Percentiles rank a stretch among this genome's conserved stretches.
Evolutionary conservation across 2,797 vertebrate genomes (phyloP).

Genomic region (Pseudochirops corinnae): DNA sequence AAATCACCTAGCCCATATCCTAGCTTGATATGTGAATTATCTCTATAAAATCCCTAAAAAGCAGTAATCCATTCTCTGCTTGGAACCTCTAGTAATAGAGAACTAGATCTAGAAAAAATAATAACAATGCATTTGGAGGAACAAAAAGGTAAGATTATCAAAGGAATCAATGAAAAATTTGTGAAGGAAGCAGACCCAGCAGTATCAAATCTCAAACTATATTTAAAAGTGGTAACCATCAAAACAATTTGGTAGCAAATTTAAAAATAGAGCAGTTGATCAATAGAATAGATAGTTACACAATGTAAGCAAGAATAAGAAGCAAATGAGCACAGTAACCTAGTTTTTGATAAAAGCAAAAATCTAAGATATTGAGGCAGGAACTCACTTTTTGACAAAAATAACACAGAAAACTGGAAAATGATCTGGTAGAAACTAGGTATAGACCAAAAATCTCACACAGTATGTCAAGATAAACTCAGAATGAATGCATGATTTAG

Average conservation of each 20-base stretch:
- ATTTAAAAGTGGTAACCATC: neutral
- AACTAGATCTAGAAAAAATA: neutral
- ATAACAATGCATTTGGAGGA: neutral
- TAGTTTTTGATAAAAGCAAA: neutral
- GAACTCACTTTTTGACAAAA: neutral
- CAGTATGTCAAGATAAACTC: neutral
- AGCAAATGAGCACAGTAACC: neutral
- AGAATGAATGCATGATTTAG: neutral
- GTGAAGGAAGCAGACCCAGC: neutral
- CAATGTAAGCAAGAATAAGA: neutral
- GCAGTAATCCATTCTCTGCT: neutral
- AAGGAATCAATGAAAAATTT: neutral
- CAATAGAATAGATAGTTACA: neutral
- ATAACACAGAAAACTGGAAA: neutral
- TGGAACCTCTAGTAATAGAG: neutral
- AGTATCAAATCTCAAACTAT: neutral
- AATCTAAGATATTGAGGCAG: neutral
- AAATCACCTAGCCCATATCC: neutral
- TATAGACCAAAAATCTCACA: neutral
- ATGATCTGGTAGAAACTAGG: neutral
- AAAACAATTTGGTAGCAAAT: neutral
- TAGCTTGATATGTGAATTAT: neutral
- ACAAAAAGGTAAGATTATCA: neutral
- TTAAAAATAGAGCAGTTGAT: neutral
- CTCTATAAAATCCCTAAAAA: neutral